Base-by-base conservation (phyloP, 1,140 invertebrate genomes). In the Melipona quadrifasciata region DNA sequence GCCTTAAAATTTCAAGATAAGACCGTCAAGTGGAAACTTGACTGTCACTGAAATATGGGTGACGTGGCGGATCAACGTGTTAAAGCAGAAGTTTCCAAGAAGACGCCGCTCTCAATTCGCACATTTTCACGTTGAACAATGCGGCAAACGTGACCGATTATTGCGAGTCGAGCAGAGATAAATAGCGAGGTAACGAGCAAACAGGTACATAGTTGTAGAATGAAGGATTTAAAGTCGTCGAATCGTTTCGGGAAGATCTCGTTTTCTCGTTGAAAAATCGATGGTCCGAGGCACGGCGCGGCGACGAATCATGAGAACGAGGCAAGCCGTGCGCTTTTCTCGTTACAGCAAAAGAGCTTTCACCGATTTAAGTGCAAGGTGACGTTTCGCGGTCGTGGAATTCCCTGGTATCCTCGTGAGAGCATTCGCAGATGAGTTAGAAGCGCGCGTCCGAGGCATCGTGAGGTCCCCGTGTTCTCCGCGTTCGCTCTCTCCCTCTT, bases 391-490 rank as follows among this genome's bases (percentile, higher is more conserved):
- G 92, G 91, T 92, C 77, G 86, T 74, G 84, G 84, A 85, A 90
- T 87, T 91, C 86, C 77, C 82, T 80, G 82, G 81, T 89, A 93
- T 92, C 91, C 91, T 91, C 92, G 92, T 93, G 92, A 92, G 92
- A 93, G 89, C 86, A 85, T 87, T 73, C 82, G 87, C 92, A 93
- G 91, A 92, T 91, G 92, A 93, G 89, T 87, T 81, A 76, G 82
- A 78, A 85, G 73, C 81, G 79, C 84, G 76, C 81, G 77, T 68
- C 82, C 77, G 51, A 51, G 78, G 70, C 34, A 68, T 19, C 57
- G 24, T n/a, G 24, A 39, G 39, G 70, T 16, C 8, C 8, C 39
- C n/a, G n/a, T n/a, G 31, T 39, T 47, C 6, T 6, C 0, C 55
- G 61, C 34, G 55, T 76, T 47, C 6, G 0, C 6, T 8, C 39